Base-by-base conservation (phyloP, 2,113 vertebrate species). In the Austrofundulus limnaeus region DNA sequence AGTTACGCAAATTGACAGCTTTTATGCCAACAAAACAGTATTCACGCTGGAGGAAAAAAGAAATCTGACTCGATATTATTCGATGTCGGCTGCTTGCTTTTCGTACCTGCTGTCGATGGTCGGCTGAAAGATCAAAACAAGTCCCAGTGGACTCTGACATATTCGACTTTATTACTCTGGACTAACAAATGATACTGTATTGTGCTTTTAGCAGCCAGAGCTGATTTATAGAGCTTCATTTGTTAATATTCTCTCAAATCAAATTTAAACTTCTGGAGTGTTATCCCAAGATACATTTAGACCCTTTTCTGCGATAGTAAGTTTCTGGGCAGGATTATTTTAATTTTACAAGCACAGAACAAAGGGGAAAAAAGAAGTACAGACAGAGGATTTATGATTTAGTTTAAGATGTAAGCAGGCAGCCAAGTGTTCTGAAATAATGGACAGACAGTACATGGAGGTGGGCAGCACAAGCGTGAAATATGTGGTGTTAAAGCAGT, bases 381-480 rank as follows among this genome's bases (percentile, higher is more conserved):
- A 43, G 63, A 61, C 56, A 62, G 60, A 69, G 59, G 70, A 60
- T 54, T 20, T 34, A 38, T 19, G 12, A 54, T 54, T 37, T 19
- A 53, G 31, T 53, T 53, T 19, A 53, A 15, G 51, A 53, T 49
- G 66, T 70, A 28, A 55, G 75, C 62, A 59, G 52, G 74, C 80
- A 70, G 83, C 71, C 56, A 77, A 72, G 62, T 64, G 63, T 70
- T 82, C 63, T 70, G 41, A 78, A 78, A 83, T 71, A 86, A 82
- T 82, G 43, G 56, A 69, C 68, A 57, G 78, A 54, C 51, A 38
- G 31, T 37, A 65, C 38, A 63, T 72, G 78, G 67, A 79, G 65
- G 86, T 78, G 84, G 78, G 78, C 66, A 66, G 70, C 50, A 64
- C 60, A 74, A 66, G 72, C 82, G 76, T 66, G 73, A 83, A 82